These are phyloP conservation scores for Micromussa lordhowensis DNA, from an alignment of 92 coral and sea anemone genomes.

Conservation along the genomic window DNA sequence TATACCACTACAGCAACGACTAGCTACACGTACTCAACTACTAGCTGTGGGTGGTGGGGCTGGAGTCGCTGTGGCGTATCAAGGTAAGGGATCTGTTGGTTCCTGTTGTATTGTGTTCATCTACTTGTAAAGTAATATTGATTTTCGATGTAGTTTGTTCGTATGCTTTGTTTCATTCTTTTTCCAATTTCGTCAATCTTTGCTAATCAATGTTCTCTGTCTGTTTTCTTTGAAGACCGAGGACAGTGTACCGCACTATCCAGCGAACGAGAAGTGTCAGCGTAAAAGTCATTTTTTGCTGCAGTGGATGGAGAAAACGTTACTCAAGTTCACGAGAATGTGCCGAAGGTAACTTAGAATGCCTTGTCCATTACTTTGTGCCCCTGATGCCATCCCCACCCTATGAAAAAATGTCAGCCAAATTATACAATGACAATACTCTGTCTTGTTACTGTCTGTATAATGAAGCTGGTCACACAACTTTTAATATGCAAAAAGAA, in stretches of 20 bases:
- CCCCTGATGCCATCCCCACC: too few species aligned
- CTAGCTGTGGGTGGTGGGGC: conserved; percentile 2
- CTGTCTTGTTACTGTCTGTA: too few species aligned
- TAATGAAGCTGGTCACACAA: too few species aligned
- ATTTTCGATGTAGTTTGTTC: too few species aligned
- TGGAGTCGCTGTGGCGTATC: not conserved
- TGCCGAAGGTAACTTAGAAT: not conserved
- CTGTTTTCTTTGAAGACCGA: not conserved
- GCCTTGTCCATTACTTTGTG: not conserved
- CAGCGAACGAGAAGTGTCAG: conserved; percentile 1
- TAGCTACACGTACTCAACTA: not conserved
- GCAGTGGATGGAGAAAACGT: conserved; percentile 18
- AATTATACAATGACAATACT: too few species aligned
- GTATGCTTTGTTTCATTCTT: too few species aligned
- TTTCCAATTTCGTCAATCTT: not conserved
- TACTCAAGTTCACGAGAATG: not conserved
- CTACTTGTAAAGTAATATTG: too few species aligned
- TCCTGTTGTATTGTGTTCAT: too few species aligned
- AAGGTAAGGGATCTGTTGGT: not conserved
- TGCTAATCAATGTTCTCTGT: not conserved
- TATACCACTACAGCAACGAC: not conserved
- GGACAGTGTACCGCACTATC: not conserved
- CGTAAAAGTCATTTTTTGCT: not conserved
- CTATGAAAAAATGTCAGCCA: too few species aligned
- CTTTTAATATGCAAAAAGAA: too few species aligned